Base-by-base conservation (phyloP, 2,113 vertebrate genomes). In the Peromyscus californicus region DNA sequence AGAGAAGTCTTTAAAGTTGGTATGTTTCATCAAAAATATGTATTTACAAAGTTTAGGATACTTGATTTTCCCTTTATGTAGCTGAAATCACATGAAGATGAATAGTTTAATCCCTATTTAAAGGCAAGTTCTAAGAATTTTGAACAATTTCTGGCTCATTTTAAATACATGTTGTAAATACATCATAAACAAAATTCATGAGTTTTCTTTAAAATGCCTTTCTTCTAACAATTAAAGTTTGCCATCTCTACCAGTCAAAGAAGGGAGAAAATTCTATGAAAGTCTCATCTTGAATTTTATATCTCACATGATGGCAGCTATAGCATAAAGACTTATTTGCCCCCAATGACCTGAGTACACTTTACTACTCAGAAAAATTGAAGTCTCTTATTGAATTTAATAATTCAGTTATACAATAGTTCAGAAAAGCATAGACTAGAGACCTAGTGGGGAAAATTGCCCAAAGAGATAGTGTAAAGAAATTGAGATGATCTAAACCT, bases 121-220 rank as follows among this genome's bases (percentile, higher is more conserved):
- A 89, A 86, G 63, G 42, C 70, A 93, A 63, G 26, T 84, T 91
- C 5, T 91, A 12, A 96, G 22, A 39, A 51, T 89, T 48, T 91
- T 91, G 6, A 31, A 76, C 82, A n/a, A 67, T 86, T 74, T 54
- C 29, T 85, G 78, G 26, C 0, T 26, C 11, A 29, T 19, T 69
- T 5, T 57, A 79, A 70, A 69, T 75, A 72, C 51, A 33, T 74
- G n/a, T 21, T 48, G 48, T 29, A 72, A 67, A 21, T 83, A 2
- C 29, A 26, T 39, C 15, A 4, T 90, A 48, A 83, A 21, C 76
- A 39, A 90, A 86, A 90, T 88, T 84, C 21, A 48, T 31, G 31
- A 54, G 21, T 42, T 95, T 95, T 11, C 4, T 83, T 69, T 72
- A 45, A 19, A 51, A 83, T 12, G 29, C 4, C 33, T 19, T 65